Conservation (phyloP, 2,113 vertebrate genomes). For the Pleuronectes platessa region DNA sequence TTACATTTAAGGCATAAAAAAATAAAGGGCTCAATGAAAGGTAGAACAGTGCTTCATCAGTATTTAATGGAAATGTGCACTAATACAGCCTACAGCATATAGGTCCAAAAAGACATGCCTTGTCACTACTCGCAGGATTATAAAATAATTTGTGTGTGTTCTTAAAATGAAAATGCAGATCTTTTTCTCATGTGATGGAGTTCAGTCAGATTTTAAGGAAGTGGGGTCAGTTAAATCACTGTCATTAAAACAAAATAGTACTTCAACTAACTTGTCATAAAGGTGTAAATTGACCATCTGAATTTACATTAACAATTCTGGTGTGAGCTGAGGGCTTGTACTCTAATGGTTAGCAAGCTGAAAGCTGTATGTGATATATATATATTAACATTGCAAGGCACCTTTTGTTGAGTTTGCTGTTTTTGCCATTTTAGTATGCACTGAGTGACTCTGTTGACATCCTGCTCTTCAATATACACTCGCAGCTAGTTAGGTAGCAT, state of each 20-base stretch:
- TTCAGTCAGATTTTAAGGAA: too few species aligned
- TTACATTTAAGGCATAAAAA: background rate
- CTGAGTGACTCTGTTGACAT: background rate
- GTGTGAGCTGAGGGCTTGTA: background rate
- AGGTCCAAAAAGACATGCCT: too few species aligned
- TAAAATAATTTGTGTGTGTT: too few species aligned
- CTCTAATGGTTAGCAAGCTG: background rate
- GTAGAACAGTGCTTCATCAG: background rate
- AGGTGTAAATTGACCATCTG: too few species aligned
- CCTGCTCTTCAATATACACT: background rate
- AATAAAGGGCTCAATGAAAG: background rate
- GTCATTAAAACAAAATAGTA: too few species aligned
- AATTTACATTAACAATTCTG: background rate
- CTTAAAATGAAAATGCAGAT: too few species aligned
- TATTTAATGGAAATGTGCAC: background rate
- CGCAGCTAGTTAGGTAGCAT: constrained; percentile 23
- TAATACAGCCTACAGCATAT: background rate
- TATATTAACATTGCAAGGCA: background rate
- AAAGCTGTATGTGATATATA: background rate
- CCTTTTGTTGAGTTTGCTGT: background rate
- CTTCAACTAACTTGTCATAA: too few species aligned
- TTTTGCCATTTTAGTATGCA: constrained; percentile 6
- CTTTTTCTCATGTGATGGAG: too few species aligned
- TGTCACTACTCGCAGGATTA: too few species aligned
- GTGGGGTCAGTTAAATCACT: too few species aligned